phyloP scores from a whole-genome alignment of 1,140 invertebrate genomes.

The Globodera rostochiensis region DNA sequence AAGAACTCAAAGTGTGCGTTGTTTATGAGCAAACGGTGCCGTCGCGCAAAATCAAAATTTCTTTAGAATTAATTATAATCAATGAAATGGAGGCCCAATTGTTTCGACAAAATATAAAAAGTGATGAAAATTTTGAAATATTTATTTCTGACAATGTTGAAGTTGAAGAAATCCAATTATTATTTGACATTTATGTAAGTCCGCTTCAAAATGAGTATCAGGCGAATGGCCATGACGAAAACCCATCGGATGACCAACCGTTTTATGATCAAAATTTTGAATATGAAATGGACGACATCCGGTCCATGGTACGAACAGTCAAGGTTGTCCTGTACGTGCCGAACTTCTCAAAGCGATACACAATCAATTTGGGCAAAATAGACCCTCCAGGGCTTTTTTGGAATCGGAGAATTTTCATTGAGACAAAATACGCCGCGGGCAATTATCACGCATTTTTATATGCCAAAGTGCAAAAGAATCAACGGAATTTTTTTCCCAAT shows the following conservation, averaged over 20 bases:
- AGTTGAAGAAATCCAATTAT: background rate
- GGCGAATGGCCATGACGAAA: background rate
- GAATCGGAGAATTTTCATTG: background rate
- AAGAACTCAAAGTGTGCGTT: background rate
- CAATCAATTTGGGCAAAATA: background rate
- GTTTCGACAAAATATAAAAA: background rate
- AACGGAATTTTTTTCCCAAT: no score
- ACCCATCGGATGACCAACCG: background rate
- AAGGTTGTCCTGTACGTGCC: background rate
- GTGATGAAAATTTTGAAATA: background rate
- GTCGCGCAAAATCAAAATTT: background rate
- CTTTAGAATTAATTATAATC: background rate
- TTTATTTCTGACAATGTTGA: background rate
- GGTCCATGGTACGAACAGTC: background rate
- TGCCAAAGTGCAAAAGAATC: background rate
- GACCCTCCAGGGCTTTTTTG: background rate
- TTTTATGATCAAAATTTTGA: background rate
- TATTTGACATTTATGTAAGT: background rate
- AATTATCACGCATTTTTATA: background rate
- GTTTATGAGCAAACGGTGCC: background rate
- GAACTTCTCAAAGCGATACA: background rate
- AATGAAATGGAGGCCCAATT: background rate
- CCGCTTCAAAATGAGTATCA: background rate
- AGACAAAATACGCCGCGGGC: background rate
- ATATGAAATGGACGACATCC: background rate